phyloP scores from a whole-genome alignment of 1,140 invertebrate species.

The Camponotus pennsylvanicus region DNA sequence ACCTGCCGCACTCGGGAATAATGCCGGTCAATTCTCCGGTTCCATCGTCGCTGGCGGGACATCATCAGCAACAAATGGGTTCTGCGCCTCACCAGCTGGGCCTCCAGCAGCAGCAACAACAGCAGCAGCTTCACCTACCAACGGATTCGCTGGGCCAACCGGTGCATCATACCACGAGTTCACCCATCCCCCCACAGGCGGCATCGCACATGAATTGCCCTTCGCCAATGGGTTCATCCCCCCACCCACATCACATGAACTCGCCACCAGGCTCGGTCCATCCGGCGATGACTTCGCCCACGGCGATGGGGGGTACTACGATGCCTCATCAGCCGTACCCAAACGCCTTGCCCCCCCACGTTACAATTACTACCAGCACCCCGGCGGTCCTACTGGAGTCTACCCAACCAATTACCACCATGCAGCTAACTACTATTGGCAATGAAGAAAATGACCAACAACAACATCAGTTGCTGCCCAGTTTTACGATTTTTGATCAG shows the following conservation, averaged over 20 bases:
- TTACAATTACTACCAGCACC: slow-evolving; percentile 89
- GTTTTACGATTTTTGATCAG: slow-evolving; percentile 81
- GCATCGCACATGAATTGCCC: slow-evolving; percentile 81
- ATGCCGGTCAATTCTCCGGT: slow-evolving; percentile 65
- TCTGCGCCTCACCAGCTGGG: slow-evolving; percentile 74
- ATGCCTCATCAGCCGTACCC: slow-evolving; percentile 90
- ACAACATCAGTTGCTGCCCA: slow-evolving; percentile 85
- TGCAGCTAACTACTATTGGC: slow-evolving; percentile 91
- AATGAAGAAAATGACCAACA: slow-evolving; percentile 84
- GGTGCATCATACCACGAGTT: slow-evolving; percentile 81
- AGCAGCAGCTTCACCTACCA: slow-evolving; percentile 69
- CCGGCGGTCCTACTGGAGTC: slow-evolving; percentile 83
- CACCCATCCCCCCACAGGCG: slow-evolving; percentile 80
- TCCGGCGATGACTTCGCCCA: slow-evolving; percentile 87
- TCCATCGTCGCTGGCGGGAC: slow-evolving; percentile 56
- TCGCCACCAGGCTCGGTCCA: slow-evolving; percentile 85
- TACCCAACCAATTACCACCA: slow-evolving; percentile 87
- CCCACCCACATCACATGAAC: slow-evolving; percentile 81
- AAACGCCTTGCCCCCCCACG: slow-evolving; percentile 94
- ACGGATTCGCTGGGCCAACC: slow-evolving; percentile 70
- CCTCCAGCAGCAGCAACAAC: slow-evolving; percentile 73
- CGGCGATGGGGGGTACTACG: slow-evolving; percentile 88
- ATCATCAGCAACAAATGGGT: slow-evolving; percentile 78
- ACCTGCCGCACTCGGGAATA: slow-evolving; percentile 68
- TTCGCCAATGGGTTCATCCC: slow-evolving; percentile 79